Evolutionary conservation across 2,888 invertebrate species (phyloP), one percentile per base, ranked within the genome.

Genomic region (Eumacrocentrus americanus): DNA sequence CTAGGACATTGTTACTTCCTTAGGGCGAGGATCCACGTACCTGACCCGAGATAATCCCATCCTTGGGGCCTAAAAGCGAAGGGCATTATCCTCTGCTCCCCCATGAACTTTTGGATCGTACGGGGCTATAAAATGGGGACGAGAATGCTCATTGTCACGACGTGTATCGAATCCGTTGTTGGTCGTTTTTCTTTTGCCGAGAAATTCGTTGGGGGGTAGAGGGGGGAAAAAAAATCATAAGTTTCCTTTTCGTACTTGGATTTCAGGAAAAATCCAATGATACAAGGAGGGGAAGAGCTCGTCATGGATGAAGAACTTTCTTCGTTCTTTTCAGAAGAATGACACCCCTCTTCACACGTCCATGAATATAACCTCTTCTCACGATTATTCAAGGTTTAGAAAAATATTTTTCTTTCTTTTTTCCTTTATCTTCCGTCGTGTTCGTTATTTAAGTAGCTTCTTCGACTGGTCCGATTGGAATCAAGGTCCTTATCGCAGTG

Each of bases 41-140:
- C 76, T 77, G 77, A 76, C 75, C 76, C 68, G 70, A 78, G 78
- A 80, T 80, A 80, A 80, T 80, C 79, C 79, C 78, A 76, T 78
- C 77, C 73, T 70, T 67, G 58, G 63, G 62, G 67, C 67, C 23
- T 34, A 29, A 53, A 51, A 25, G 11, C 50, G 56, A 60, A 56
- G 53, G 52, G 38, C 47, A 50, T 12, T 59, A 50, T 55, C 46
- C 53, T 48, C 50, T 58, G 61, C 16, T 14, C 29, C 48, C 18
- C 38, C 29, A 44, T 38, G 52, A 44, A 63, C 61, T 56, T 37
- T 37, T 16, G 22, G 16, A 52, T 38, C 38, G 51, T 22, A 16
- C 7, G 22, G 14, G 5, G 34, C 11, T 35, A 14, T 40, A 40
- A 46, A 18, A 34, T 7, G 35, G 22, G 35, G n/a, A 51, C 20